Evolutionary conservation across 2,797 vertebrate species (phyloP).

Genomic region (Myotis daubentonii): DNA sequence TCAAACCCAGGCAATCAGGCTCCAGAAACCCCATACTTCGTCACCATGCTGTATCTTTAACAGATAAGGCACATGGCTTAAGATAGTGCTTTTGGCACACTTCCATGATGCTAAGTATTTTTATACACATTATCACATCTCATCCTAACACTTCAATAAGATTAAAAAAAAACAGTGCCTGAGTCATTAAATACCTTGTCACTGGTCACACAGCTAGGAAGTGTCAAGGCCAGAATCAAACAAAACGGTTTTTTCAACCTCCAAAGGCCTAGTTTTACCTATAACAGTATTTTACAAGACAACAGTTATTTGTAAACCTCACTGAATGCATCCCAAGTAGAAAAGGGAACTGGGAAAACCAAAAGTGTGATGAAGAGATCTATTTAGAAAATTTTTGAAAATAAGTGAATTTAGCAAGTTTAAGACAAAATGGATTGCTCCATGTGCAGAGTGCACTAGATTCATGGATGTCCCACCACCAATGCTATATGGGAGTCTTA

Average conservation of each 20-base stretch:
- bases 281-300: background rate
- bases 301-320: background rate
- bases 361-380: constrained; percentile 3
- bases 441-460: background rate
- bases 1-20: background rate
- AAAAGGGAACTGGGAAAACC: constrained; percentile 19
- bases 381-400: background rate
- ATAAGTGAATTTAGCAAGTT: constrained; percentile 35
- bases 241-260: background rate
- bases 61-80: background rate
- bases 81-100: background rate
- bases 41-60: background rate
- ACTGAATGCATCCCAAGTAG: background rate
- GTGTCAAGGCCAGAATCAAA: constrained; percentile 20
- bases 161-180: background rate
- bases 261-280: background rate
- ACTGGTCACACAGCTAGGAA: background rate
- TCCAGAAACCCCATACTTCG: background rate
- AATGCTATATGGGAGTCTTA: background rate
- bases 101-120: background rate
- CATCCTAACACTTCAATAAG: constrained; percentile 14
- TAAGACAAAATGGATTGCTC: background rate
- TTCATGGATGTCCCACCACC: background rate
- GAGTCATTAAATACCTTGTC: constrained; percentile 11
- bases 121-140: constrained; percentile 7